These are phyloP conservation scores for Phaonia tiefii DNA, from an alignment of 2,888 invertebrate species.

Conservation along the genomic window DNA sequence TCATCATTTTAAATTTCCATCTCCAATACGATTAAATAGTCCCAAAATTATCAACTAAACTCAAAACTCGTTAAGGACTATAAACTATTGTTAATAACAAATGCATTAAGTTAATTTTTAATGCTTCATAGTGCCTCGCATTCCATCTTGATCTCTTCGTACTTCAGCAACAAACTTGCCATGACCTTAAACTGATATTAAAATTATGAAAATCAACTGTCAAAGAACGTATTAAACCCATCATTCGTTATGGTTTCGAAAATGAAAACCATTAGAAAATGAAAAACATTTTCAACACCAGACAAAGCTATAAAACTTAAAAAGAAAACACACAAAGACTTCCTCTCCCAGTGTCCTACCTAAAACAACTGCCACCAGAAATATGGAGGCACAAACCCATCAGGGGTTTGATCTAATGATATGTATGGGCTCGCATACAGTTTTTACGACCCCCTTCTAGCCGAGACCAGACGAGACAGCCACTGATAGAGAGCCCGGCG, in stretches of 20 bases:
- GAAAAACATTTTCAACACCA: constrained; percentile 45
- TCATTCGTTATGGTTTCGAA: constrained; percentile 53
- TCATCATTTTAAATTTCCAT: no score
- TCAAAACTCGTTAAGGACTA: constrained; percentile 41
- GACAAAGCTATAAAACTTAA: constrained; percentile 39
- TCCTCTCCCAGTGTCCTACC: constrained; percentile 12
- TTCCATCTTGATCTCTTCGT: not conserved
- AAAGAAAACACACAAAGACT: not conserved
- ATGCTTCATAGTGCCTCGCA: constrained; percentile 22
- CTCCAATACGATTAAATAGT: constrained; percentile 37
- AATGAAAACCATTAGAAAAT: constrained; percentile 46
- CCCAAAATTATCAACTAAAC: constrained; percentile 1
- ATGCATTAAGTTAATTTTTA: constrained; percentile 56
- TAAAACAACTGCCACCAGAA: constrained; percentile 10
- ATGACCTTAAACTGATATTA: constrained; percentile 54
- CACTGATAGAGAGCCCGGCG: constrained; percentile 9
- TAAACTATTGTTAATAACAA: constrained; percentile 54
- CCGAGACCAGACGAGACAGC: not conserved
- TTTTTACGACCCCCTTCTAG: constrained; percentile 44
- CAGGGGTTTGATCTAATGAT: constrained; percentile 29
- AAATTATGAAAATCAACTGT: constrained; percentile 39
- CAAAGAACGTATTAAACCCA: constrained; percentile 19
- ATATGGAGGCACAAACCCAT: constrained; percentile 4
- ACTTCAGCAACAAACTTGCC: constrained; percentile 34
- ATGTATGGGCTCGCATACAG: constrained; percentile 12